Base-by-base conservation (phyloP, 2,888 invertebrate genomes). In the Epinotia demarniana region DNA sequence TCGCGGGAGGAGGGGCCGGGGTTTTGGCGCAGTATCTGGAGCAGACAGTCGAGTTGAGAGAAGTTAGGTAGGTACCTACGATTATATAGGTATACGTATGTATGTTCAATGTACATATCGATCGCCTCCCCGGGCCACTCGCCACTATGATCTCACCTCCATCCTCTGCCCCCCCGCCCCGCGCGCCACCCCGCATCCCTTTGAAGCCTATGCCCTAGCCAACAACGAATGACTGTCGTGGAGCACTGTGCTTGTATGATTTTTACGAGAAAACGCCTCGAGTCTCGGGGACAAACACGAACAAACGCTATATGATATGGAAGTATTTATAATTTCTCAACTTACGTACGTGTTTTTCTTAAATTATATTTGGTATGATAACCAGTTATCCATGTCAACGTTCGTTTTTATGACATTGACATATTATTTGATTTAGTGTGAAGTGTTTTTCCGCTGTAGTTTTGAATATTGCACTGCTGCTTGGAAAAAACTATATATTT, bases 81-180 rank as follows among this genome's bases (percentile, higher is more conserved):
- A 92, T 90, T 93, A 92, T 92, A 89, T 90, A 90, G 91, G 77
- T 82, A 79, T 92, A 92, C 89, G 89, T 93, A 93, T 92, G 89
- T 93, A 92, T 90, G 92, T 91, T 93, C 92, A 93, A 93, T 93
- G 93, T 93, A 93, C 93, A 93, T 93, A 94, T 94, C 92, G 93
- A 94, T 94, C 93, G 93, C 89, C 92, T 91, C 92, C 92, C 93
- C 92, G 87, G 89, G 92, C 91, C 91, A 92, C 93, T 93, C 93
- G 92, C 93, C 93, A 93, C 93, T 94, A 93, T 93, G 93, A 93
- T 92, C 92, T 93, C 93, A 94, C 93, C 93, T 93, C 93, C 92
- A 92, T 92, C 92, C 92, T 89, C 90, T 90, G 90, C 87, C 86
- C 86, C 86, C 81, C 78, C 86, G 80, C 79, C 87, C 83, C 81